Base-by-base conservation (phyloP, 2,113 vertebrate genomes). In the Bothrops jararaca region DNA sequence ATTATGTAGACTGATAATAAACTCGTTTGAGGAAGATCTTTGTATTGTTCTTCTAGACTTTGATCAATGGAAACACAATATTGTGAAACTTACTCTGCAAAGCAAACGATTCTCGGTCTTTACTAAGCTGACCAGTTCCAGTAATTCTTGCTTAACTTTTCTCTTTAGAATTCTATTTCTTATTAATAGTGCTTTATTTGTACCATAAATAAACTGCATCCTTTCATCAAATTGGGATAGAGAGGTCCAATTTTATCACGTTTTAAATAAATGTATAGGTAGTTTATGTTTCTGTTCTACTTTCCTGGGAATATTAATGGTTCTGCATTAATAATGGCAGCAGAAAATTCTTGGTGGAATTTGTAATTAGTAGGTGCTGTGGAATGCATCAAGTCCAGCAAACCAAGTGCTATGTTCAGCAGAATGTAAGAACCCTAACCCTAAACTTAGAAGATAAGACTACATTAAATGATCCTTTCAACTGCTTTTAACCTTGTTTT, bases 1-100 rank as follows among this genome's bases (percentile, higher is more conserved):
- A 85, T 18, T 86, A 23, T 39, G 22, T 24, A 89, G 34, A 85
- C 48, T 11, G 45, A 1, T 80, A 20, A 5, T 29, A 64, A 54
- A 74, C 20, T 92, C 15, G 13, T 92, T 58, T 92, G 24, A 80
- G 26, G 24, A 69, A 90, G 10, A 89, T 90, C 52, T 92, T 80
- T 91, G 91, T 85, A 69, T 88, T 69, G 23, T 69, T 90, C 2
- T 18, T 56, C 85, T n/a, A 93, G 58, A 6, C 6, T 89, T 94
- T 93, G 74, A 90, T 92, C 15, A 34, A n/a, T 48, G 94, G 53
- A 90, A 45, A 85, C 90, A 87, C 89, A 93, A 89, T 89, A 74
- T 91, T 94, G 90, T 85, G 93, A 54, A 64, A n/a, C 87, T 91
- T 69, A 45, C 18, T 42, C 58, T 91, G 87, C 23, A 50, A 8